Base-by-base conservation (phyloP, 1,140 invertebrate species). In the Anthonomus grandis region DNA sequence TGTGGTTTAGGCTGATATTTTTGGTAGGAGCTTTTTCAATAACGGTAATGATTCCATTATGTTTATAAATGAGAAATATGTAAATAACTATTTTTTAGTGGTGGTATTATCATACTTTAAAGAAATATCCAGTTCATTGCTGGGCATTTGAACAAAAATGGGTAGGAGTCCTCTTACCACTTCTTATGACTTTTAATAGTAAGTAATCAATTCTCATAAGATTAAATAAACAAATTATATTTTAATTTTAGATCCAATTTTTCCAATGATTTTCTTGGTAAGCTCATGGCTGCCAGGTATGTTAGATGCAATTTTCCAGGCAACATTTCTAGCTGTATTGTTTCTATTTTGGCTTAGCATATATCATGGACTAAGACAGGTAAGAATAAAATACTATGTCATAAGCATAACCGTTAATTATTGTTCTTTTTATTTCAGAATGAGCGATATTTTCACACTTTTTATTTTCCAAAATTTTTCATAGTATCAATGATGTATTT, bases 101-200 rank as follows among this genome's bases (percentile, higher is more conserved):
- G 71, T 93, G 91, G 86, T 96, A 94, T 76, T 87, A 87, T 4
- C 89, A 95, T 75, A 85, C 85, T 0, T 76, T 98, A 47, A 80
- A 91, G 66, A 93, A 89, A 71, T 97, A 93, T 78, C 83, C 87
- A 0, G 78, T 94, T 2, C 83, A 86, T 63, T 93, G 97, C 75
- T 98, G 95, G 95, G 95, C 95, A 3, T 95, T 97, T 63, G 95
- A 98, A 76, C 95, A 98, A 70, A 95, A 93, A 75, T 98, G 95
- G 95, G 86, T 97, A 66, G 90, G 90, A 0, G 75, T 94, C 18
- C 77, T 98, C 19, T 76, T 98, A 56, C 92, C 93, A n/a, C 74
- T 95, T 1, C 77, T 97, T 1, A 78, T 97, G 46, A 78, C 96
- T 17, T 96, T 95, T 69, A 90, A 98, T 78, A 92, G 94, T 97